phyloP scores from a whole-genome alignment of 2,113 vertebrate species.

The Epinephelus moara region DNA sequence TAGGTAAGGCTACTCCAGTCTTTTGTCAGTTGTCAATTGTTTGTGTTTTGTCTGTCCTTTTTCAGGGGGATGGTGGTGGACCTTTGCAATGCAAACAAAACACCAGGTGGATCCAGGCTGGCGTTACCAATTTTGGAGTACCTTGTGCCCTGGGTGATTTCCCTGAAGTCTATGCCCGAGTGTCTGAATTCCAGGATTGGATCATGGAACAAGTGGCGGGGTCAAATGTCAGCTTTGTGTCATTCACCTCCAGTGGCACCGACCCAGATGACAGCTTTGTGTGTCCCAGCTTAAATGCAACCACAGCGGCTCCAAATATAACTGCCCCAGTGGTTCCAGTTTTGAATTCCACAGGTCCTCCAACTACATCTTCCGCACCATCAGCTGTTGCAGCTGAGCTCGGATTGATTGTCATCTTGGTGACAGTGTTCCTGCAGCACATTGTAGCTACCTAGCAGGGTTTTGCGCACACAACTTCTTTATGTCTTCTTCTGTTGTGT shows the following conservation, averaged over 20 bases:
- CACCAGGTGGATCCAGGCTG: constrained; percentile 88
- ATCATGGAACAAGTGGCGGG: constrained; percentile 69
- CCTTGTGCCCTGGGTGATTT: constrained; percentile 85
- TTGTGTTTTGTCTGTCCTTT: constrained; percentile 28
- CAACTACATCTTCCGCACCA: not conserved
- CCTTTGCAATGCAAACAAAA: constrained; percentile 88
- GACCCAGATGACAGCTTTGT: constrained; percentile 59
- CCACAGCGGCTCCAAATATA: not conserved
- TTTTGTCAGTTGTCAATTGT: too few species aligned
- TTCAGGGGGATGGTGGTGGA: constrained; percentile 92
- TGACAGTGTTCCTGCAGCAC: constrained; percentile 3
- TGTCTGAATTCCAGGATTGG: constrained; percentile 88
- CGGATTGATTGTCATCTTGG: not conserved
- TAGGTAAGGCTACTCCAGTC: not conserved
- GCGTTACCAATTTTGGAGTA: constrained; percentile 89
- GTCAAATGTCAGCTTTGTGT: constrained; percentile 51
- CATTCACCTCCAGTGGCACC: constrained; percentile 47
- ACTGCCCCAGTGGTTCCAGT: too few species aligned
- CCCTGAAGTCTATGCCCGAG: constrained; percentile 90
- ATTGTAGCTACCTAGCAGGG: not conserved
- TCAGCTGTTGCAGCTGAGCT: not conserved
- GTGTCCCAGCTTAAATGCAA: constrained; percentile 31
- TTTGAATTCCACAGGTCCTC: too few species aligned
- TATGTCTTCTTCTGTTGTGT: not conserved
- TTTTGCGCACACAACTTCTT: not conserved